These are phyloP conservation scores for Odontothrips loti DNA, from an alignment of 2,888 invertebrate species.

Conservation along the genomic window DNA sequence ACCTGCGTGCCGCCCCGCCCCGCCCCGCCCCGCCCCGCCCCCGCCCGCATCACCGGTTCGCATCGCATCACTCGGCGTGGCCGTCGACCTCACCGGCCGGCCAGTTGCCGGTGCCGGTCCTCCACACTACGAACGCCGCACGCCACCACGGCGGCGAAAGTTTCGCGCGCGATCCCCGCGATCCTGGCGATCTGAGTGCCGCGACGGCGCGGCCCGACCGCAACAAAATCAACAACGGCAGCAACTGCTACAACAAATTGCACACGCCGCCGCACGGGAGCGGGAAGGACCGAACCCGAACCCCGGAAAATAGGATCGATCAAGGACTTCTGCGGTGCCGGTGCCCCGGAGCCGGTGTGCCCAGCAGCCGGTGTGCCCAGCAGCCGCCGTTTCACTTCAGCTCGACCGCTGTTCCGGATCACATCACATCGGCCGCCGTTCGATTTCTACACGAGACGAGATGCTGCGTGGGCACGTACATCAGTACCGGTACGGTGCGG, in stretches of 20 bases:
- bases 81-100: not conserved
- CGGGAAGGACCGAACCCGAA: not conserved
- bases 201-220: not conserved
- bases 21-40: not conserved
- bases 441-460: too few species aligned
- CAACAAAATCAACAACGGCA: not conserved
- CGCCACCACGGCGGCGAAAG: not conserved
- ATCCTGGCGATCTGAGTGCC: not conserved
- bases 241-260: too few species aligned
- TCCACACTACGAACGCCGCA: not conserved
- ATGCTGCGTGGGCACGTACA: too few species aligned
- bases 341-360: not conserved
- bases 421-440: too few species aligned
- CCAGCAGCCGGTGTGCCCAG: too few species aligned
- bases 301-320: not conserved
- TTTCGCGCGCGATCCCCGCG: not conserved
- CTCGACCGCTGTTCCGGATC: too few species aligned
- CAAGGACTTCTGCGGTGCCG: not conserved
- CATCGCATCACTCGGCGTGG: not conserved
- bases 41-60: not conserved
- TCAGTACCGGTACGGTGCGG: not conserved
- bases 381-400: too few species aligned
- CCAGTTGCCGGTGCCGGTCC: not conserved
- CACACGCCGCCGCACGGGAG: too few species aligned
- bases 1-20: not conserved